phyloP scores from a whole-genome alignment of 2,797 vertebrate species.

The Leuciscus waleckii region DNA sequence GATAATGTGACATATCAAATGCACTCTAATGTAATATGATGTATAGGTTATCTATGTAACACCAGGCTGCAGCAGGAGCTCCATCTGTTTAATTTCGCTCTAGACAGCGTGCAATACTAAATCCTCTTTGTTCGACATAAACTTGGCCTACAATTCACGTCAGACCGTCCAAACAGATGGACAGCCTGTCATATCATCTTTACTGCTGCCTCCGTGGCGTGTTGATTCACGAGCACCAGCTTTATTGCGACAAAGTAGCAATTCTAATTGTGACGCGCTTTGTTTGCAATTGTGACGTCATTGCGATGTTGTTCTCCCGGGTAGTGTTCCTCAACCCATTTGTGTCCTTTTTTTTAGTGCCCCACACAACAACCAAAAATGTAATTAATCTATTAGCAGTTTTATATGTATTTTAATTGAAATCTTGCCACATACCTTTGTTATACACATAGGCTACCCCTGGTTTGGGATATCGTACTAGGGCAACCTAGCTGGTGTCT shows the following conservation, averaged over 20 bases:
- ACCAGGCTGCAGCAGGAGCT: conserved; percentile 23
- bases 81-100: conserved; percentile 35
- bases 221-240: conserved; percentile 29
- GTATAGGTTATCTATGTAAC: neutral
- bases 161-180: conserved; percentile 28
- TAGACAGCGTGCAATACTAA: conserved; percentile 64
- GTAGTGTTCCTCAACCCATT: neutral
- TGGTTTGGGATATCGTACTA: neutral
- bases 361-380: neutral
- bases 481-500: neutral
- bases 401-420: neutral
- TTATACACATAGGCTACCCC: neutral
- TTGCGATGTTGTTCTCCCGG: neutral
- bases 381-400: neutral
- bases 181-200: conserved; percentile 3
- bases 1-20: neutral
- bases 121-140: conserved; percentile 72
- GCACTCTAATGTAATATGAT: neutral
- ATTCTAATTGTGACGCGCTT: conserved; percentile 22
- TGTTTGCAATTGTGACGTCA: conserved; percentile 38
- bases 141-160: conserved; percentile 35
- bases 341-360: neutral
- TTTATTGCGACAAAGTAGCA: conserved; percentile 50
- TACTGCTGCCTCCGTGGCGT: conserved; percentile 43
- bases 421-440: neutral